Evolutionary conservation across 2,888 invertebrate species (phyloP).

Genomic region (Cantharis lateralis): DNA sequence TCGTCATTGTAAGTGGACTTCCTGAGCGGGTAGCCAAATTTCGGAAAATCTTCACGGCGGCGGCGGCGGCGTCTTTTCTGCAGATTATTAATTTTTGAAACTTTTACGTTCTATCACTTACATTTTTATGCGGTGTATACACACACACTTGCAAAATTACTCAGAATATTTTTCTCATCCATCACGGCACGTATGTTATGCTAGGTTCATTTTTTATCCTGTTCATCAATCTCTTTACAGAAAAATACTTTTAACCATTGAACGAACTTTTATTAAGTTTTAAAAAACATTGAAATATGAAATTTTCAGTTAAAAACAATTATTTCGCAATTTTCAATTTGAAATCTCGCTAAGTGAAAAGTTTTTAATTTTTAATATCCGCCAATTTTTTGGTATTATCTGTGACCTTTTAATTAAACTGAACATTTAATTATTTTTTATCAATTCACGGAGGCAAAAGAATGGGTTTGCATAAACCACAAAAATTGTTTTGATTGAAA

Average conservation of each 20-base stretch:
- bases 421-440: not conserved
- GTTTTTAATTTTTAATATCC: not conserved
- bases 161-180: conserved; percentile 19
- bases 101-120: not conserved
- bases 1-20: not conserved
- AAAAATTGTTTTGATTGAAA: not conserved
- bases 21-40: not conserved
- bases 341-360: not conserved
- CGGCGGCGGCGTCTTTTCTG: too few relatives aligned
- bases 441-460: not conserved
- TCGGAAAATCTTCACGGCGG: not conserved
- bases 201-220: conserved; percentile 17
- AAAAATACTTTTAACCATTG: conserved; percentile 8
- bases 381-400: not conserved
- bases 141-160: not conserved
- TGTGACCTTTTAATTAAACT: not conserved
- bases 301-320: not conserved
- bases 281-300: not conserved
- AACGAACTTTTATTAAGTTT: not conserved
- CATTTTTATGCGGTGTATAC: not conserved
- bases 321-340: not conserved
- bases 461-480: not conserved
- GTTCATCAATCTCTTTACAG: conserved; percentile 22
- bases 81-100: not conserved
- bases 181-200: conserved; percentile 19